phyloP scores from a whole-genome alignment of 2,888 invertebrate species.

The Mantis religiosa region DNA sequence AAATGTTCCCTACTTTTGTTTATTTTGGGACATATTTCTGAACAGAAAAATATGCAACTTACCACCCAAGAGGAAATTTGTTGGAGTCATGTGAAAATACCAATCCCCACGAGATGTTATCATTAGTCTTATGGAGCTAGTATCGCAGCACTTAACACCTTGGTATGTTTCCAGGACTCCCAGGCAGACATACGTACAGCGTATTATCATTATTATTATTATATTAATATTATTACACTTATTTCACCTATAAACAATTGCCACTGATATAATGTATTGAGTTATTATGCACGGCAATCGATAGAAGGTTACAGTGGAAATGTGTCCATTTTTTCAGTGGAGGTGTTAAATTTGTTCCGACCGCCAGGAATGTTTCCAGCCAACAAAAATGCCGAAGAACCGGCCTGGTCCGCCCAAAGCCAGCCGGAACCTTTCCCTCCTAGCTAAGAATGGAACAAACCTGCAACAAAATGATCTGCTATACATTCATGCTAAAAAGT shows the following conservation, averaged over 20 bases:
- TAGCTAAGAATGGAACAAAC: constrained; percentile 33
- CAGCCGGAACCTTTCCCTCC: constrained; percentile 29
- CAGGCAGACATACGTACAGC: constrained; percentile 26
- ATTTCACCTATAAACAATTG: constrained; percentile 33
- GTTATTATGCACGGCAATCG: constrained; percentile 29
- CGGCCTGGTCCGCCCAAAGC: constrained; percentile 23
- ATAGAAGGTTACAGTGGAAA: constrained; percentile 28
- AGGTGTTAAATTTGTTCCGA: constrained; percentile 24
- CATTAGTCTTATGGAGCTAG: background rate
- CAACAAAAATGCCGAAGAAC: constrained; percentile 18
- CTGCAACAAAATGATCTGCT: constrained; percentile 1
- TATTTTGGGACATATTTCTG: constrained; percentile 29
- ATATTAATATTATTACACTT: constrained; percentile 30
- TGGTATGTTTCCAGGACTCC: constrained; percentile 28
- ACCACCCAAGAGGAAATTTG: constrained; percentile 24
- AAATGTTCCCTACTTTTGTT: background rate
- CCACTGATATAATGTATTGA: constrained; percentile 31
- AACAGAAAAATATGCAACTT: constrained; percentile 21
- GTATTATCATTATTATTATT: constrained; percentile 24
- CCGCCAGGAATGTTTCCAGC: constrained; percentile 32
- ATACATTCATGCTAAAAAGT: background rate
- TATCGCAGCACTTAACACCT: constrained; percentile 14
- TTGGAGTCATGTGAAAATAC: constrained; percentile 28
- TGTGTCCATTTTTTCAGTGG: constrained; percentile 25
- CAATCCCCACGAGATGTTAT: constrained; percentile 4